Evolutionary conservation across 2,888 invertebrate genomes (phyloP), one percentile per base, ranked within the genome.

Genomic region (Phymatocera aterrima): DNA sequence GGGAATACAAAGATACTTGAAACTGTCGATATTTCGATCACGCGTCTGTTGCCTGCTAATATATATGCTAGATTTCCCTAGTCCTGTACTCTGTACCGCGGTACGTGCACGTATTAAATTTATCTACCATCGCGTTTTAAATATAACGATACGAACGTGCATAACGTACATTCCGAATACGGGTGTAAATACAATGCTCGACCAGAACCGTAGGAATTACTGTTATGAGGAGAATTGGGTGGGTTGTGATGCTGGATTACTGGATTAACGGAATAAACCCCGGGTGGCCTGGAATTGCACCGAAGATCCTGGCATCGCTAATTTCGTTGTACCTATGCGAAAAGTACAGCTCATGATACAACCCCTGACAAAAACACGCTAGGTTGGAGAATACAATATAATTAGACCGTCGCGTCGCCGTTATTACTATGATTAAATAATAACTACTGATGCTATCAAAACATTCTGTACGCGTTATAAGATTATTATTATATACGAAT

Each of bases 191-290:
- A 72, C 48, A 34, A 51, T 34, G 51, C 51, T 5, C 12, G 21
- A 18, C 72, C 24, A 51, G 34, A 72, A 24, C 51, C 34, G 72
- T 72, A 34, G 72, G 72, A 72, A 72, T 51, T 72, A 51, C 48
- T 51, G 34, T 72, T 72, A 72, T 72, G 72, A 48, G 51, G 48
- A 72, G 51, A 72, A 72, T 72, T 51, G 72, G 72, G 72, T 72
- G 31, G 72, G 72, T 72, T 72, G 72, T 72, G 51, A 72, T 72
- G 48, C 72, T 72, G 51, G 72, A 72, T 72, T 72, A 72, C 72
- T 18, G 72, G 72, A 72, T 51, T 51, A 72, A 34, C 72, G 37
- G 72, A 72, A 31, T 51, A 51, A 51, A 48, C 51, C 72, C 18
- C 51, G 18, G 18, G 51, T 48, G 18, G 72, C 18, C 48, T 72